Base-by-base conservation (phyloP, 2,888 invertebrate species). In the Eupithecia abbreviata region DNA sequence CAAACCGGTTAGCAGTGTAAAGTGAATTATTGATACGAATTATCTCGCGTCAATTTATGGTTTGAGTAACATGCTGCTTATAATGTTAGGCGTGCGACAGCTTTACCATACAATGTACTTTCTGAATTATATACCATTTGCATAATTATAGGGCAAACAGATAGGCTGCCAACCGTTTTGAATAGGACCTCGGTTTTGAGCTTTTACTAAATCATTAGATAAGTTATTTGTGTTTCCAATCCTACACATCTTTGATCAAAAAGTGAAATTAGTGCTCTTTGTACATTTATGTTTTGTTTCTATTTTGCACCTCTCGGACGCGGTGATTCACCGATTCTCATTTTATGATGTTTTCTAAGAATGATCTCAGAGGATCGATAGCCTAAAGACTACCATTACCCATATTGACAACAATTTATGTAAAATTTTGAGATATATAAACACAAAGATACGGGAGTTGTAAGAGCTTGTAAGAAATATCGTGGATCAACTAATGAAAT, bases 11-110 rank as follows among this genome's bases (percentile, higher is more conserved):
- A 45, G n/a, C 42, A n/a, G 43, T 18, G 43, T 69, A 15, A 51
- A 68, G 73, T 68, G 67, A 73, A 74, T 74, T 69, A 74, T 55
- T 69, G 86, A 87, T 86, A 85, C 82, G 82, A 85, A 86, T 85
- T 85, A 84, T 84, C 82, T 82, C 81, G 82, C 81, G 69, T 83
- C 81, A 87, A 87, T 87, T 85, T 85, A 86, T 86, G 83, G 84
- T 83, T 82, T 80, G 75, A 80, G 81, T 81, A 83, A 83, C 84
- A 85, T 68, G 75, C 66, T 71, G 71, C 69, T 71, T 74, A 76
- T 78, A 73, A 73, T 76, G 77, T 74, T 67, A 62, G 67, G 67
- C 55, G 47, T 68, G 62, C 69, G 49, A 72, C 65, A 76, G 72
- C 49, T 62, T 72, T 42, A 67, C 49, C 41, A 68, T 72, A 68